A percentile compares a stretch with the other conserved stretches of the same genome.
Conservation (phyloP, 2,113 vertebrate genomes). For the Neolamprologus brichardi region DNA sequence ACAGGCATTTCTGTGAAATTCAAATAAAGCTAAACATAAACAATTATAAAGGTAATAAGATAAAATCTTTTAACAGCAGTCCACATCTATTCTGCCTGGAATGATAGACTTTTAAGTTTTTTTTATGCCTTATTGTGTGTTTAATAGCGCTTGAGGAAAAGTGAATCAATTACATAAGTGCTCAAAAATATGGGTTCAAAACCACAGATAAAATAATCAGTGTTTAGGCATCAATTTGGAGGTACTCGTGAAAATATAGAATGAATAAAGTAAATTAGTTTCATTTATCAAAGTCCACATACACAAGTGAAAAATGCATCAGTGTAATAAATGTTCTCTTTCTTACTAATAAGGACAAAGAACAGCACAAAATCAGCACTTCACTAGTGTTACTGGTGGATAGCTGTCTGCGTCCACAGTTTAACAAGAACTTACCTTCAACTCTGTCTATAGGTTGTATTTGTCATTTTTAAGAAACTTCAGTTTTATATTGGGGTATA, state of each 20-base stretch:
- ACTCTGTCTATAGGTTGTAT: background rate
- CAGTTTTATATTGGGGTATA: background rate
- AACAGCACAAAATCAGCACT: background rate
- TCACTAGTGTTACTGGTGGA: background rate
- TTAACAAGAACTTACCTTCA: background rate
- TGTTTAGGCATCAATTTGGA: background rate
- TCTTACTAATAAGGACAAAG: background rate
- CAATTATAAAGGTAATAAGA: too few species aligned
- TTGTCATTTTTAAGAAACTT: background rate
- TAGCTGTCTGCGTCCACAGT: background rate
- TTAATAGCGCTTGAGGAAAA: background rate
- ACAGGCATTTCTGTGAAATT: too few species aligned
- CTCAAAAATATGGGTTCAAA: background rate
- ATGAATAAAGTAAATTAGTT: background rate
- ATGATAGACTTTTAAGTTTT: background rate
- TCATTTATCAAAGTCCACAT: background rate
- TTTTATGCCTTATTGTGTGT: background rate
- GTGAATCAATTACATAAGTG: background rate
- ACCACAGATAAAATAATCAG: background rate
- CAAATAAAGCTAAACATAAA: too few species aligned
- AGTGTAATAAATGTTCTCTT: background rate
- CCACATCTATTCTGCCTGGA: background rate
- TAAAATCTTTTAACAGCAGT: background rate
- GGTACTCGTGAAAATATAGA: background rate
- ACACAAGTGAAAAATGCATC: background rate